A percentile compares a stretch with the other conserved stretches of the same genome.
Evolutionary conservation across 2,797 vertebrate species (phyloP).

Genomic region (Anguilla obscura): DNA sequence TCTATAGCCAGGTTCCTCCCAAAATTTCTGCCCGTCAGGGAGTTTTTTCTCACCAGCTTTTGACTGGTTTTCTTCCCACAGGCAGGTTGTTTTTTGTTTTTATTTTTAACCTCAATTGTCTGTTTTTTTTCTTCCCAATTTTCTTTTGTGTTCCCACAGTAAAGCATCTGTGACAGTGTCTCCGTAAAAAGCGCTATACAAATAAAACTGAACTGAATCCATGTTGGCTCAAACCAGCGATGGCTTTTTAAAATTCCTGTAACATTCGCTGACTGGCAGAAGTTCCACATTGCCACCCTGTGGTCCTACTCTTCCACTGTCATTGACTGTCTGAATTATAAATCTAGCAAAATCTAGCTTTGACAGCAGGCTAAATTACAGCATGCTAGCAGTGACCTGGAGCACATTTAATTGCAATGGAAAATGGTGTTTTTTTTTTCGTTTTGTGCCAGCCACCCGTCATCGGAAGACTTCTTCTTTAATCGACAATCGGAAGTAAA

Average conservation of each 20-base stretch:
- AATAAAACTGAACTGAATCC: too few relatives aligned
- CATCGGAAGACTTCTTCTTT: not conserved
- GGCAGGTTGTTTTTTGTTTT: too few relatives aligned
- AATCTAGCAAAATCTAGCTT: not conserved
- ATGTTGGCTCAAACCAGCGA: too few relatives aligned
- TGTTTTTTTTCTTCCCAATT: too few relatives aligned
- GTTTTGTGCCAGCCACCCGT: not conserved
- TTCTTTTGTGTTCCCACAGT: too few relatives aligned
- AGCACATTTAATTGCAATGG: not conserved
- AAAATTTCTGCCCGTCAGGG: too few relatives aligned
- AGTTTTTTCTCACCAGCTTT: too few relatives aligned
- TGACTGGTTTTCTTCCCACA: too few relatives aligned
- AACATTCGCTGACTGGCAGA: not conserved
- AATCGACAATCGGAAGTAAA: not conserved
- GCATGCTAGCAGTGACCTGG: not conserved
- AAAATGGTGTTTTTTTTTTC: not conserved
- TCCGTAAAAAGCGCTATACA: too few relatives aligned
- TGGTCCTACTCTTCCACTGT: not conserved
- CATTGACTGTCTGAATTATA: not conserved
- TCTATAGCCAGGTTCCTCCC: too few relatives aligned
- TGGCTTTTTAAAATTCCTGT: not conserved
- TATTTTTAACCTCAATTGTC: too few relatives aligned
- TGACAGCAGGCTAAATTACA: not conserved
- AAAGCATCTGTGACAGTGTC: too few relatives aligned
- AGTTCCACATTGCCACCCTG: not conserved